phyloP scores from a whole-genome alignment of 2,888 invertebrate species.

The Aporophyla nigra region DNA sequence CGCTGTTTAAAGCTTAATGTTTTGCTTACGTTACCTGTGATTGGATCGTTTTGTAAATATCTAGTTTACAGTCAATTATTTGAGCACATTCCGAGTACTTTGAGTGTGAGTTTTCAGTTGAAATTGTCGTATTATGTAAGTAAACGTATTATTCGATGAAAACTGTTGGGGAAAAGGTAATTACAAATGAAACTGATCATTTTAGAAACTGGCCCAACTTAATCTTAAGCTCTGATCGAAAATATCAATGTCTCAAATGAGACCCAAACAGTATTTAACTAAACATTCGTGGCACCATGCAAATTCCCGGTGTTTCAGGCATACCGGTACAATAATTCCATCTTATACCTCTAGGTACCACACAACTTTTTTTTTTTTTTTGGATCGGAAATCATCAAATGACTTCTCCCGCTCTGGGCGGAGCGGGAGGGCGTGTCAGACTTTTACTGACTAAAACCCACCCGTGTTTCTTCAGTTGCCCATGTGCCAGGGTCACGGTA shows the following conservation, averaged over 20 bases:
- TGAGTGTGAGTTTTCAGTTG: not conserved
- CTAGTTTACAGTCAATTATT: not conserved
- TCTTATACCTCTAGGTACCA: not conserved
- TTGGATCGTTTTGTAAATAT: slow-evolving; percentile 6
- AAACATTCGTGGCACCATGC: not conserved
- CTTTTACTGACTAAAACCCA: no score
- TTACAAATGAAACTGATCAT: not conserved
- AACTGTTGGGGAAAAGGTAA: not conserved
- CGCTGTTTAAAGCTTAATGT: slow-evolving; percentile 10
- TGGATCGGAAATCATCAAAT: no score
- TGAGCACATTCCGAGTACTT: not conserved
- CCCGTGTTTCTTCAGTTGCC: no score
- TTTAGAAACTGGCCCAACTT: not conserved
- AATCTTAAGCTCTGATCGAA: not conserved
- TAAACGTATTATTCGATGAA: not conserved
- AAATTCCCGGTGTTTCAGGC: not conserved
- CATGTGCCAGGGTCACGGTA: no score
- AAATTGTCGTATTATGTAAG: not conserved
- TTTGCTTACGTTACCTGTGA: not conserved
- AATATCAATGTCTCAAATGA: not conserved
- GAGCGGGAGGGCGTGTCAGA: no score
- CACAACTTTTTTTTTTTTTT: no score
- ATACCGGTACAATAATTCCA: not conserved
- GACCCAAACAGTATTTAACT: not conserved
- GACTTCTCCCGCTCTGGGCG: no score